A percentile compares a stretch with the other conserved stretches of the same genome.
Evolutionary conservation across 2,113 vertebrate genomes (phyloP).

Genomic region (Ciconia stormi): DNA sequence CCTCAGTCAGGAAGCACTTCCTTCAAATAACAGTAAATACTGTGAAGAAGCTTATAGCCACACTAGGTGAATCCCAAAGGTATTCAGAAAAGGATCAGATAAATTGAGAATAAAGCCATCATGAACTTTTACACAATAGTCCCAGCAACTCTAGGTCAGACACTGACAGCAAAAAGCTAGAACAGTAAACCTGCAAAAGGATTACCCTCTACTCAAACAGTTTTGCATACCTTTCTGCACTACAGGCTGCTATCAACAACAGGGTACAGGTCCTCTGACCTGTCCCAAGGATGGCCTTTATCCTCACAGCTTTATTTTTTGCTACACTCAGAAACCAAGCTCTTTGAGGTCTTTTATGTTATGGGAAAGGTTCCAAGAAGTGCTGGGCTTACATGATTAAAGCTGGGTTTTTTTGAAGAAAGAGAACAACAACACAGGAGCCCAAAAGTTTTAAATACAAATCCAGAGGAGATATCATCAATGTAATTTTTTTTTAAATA

Average conservation of each 20-base stretch:
- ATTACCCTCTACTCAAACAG: neutral
- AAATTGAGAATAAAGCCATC: neutral
- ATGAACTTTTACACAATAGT: neutral
- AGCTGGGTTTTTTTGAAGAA: neutral
- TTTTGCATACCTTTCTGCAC: neutral
- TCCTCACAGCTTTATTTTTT: neutral
- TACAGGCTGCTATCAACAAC: neutral
- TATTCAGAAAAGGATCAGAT: neutral
- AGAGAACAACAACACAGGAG: neutral
- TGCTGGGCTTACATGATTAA: neutral
- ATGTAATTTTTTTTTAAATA: neutral
- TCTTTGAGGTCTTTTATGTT: neutral
- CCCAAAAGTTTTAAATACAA: neutral
- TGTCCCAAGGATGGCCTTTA: neutral
- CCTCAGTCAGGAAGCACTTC: neutral
- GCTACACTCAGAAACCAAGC: neutral
- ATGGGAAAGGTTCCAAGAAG: neutral
- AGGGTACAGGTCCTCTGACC: neutral
- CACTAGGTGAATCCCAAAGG: neutral
- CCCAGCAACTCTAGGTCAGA: neutral
- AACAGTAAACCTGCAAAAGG: neutral
- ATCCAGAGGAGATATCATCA: neutral
- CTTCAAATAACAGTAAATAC: neutral
- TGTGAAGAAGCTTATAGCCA: neutral
- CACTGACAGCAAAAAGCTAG: neutral